Conservation (phyloP, 2,888 invertebrate genomes). For the Epicampocera succincta region DNA sequence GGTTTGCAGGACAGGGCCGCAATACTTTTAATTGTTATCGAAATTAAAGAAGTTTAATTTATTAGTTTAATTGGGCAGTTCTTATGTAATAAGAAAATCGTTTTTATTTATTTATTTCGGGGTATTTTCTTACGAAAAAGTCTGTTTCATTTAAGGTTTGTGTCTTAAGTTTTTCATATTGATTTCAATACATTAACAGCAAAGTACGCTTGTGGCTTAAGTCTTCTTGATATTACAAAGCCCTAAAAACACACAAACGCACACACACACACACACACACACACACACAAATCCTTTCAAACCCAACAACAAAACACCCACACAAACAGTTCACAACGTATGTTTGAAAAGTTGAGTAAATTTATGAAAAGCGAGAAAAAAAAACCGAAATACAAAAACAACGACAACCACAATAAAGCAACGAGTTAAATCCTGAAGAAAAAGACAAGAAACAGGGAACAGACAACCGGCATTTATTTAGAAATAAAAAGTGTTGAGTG, state of each 20-base stretch:
- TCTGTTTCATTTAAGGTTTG: slow-evolving; percentile 17
- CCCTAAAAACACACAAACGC: slow-evolving; percentile 19
- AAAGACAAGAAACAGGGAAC: slow-evolving; percentile 20
- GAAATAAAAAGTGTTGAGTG: slow-evolving; percentile 49
- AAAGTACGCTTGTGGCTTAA: slow-evolving; percentile 26
- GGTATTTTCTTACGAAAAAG: too few species aligned
- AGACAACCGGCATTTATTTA: slow-evolving; percentile 49
- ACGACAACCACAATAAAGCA: slow-evolving; percentile 24
- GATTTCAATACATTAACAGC: background rate
- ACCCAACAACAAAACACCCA: slow-evolving; percentile 23
- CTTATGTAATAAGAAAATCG: too few species aligned
- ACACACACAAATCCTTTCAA: background rate
- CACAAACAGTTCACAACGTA: slow-evolving; percentile 21
- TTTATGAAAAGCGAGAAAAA: background rate
- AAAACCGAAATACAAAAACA: slow-evolving; percentile 1
- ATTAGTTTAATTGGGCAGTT: too few species aligned
- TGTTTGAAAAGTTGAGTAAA: slow-evolving; percentile 15
- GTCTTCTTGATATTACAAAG: slow-evolving; percentile 9
- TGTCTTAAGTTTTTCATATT: slow-evolving; percentile 44
- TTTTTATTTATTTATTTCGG: too few species aligned
- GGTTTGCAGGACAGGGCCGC: too few species aligned
- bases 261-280: slow-evolving; percentile 30
- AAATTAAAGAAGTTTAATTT: too few species aligned
- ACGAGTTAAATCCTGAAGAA: slow-evolving; percentile 35
- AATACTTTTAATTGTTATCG: too few species aligned